Percentiles rank a stretch among this genome's conserved stretches.
These are phyloP conservation scores for Alloscopus bannaensis DNA, from an alignment of 2,888 invertebrate genomes.

Conservation along the genomic window DNA sequence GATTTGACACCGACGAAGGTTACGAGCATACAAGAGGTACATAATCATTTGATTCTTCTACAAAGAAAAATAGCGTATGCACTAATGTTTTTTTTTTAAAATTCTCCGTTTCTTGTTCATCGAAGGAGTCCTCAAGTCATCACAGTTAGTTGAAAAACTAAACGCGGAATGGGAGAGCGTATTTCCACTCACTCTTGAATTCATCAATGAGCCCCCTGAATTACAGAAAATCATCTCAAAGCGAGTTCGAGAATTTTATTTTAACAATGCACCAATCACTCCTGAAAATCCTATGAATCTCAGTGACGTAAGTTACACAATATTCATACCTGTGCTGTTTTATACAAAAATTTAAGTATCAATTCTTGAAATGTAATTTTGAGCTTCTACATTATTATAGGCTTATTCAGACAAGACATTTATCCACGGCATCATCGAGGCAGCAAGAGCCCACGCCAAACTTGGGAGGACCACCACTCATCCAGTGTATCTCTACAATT, in stretches of 20 bases:
- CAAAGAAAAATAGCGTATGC: background rate
- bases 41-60: too few species aligned
- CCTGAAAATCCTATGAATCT: slow-evolving; percentile 51
- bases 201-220: slow-evolving; percentile 31
- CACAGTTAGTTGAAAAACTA: slow-evolving; percentile 38
- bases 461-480: slow-evolving; percentile 29
- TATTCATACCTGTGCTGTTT: background rate
- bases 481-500: slow-evolving; percentile 58
- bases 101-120: background rate
- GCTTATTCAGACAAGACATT: slow-evolving; percentile 62
- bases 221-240: slow-evolving; percentile 44
- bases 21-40: slow-evolving; percentile 56
- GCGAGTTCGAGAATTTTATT: slow-evolving; percentile 58
- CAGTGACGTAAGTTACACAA: slow-evolving; percentile 44
- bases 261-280: slow-evolving; percentile 36
- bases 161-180: slow-evolving; percentile 52
- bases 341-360: slow-evolving; percentile 15
- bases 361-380: too few species aligned
- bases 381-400: slow-evolving; percentile 26
- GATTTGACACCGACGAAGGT: slow-evolving; percentile 65
- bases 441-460: slow-evolving; percentile 55
- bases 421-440: slow-evolving; percentile 55
- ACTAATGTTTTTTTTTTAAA: slow-evolving; percentile 1
- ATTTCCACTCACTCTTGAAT: slow-evolving; percentile 61
- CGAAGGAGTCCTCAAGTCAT: slow-evolving; percentile 30